A percentile compares a stretch with the other conserved stretches of the same genome.
phyloP scores from a whole-genome alignment of 2,797 vertebrate genomes.

The Molossus molossus region DNA sequence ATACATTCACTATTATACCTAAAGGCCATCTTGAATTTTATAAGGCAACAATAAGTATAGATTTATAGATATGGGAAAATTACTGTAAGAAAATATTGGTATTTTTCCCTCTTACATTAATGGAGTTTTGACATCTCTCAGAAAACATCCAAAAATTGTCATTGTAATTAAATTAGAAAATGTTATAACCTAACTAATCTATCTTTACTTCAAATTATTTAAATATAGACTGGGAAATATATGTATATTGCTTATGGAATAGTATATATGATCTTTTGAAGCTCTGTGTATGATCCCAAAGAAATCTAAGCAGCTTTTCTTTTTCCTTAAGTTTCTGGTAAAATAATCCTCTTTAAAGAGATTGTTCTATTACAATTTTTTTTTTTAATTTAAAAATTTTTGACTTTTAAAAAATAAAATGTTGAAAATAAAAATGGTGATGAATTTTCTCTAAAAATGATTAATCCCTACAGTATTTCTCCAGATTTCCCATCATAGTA shows the following conservation, averaged over 20 bases:
- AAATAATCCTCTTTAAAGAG: slow-evolving; percentile 7
- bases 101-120: background rate
- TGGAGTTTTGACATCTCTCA: background rate
- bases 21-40: slow-evolving; percentile 58
- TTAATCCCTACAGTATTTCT: background rate
- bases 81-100: background rate
- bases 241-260: background rate
- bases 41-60: background rate
- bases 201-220: slow-evolving; percentile 22
- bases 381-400: background rate
- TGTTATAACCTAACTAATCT: background rate
- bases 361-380: slow-evolving; percentile 2
- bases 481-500: background rate
- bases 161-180: slow-evolving; percentile 65
- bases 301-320: slow-evolving; percentile 68
- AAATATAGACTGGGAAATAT: background rate
- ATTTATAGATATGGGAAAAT: background rate
- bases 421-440: slow-evolving; percentile 29
- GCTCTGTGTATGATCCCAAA: slow-evolving; percentile 30
- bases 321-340: slow-evolving; percentile 71
- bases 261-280: slow-evolving; percentile 65
- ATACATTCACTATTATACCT: slow-evolving; percentile 54
- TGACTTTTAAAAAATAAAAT: slow-evolving; percentile 12
- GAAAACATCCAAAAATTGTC: slow-evolving; percentile 37
- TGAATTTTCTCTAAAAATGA: slow-evolving; percentile 34